Evolutionary conservation across 2,888 invertebrate genomes (phyloP).

Genomic region (Coecobrya sp.): DNA sequence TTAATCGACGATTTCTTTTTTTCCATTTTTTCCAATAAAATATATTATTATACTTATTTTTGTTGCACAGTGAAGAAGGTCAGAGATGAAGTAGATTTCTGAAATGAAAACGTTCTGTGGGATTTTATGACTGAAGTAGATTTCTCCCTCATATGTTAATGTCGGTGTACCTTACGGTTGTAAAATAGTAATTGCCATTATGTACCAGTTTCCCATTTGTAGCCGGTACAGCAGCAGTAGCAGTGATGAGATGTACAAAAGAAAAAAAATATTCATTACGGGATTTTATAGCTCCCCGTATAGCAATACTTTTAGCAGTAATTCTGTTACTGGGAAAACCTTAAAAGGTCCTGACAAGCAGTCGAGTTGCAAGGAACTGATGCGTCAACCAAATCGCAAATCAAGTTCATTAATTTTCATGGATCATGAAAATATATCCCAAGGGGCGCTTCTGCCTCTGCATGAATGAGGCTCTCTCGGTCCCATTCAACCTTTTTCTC

Average conservation of each 20-base stretch:
- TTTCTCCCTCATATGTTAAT: constrained; percentile 21
- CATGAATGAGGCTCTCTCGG: constrained; percentile 43
- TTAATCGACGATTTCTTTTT: constrained; percentile 27
- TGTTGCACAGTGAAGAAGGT: constrained; percentile 16
- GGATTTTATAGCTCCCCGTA: constrained; percentile 76
- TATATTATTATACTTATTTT: constrained; percentile 22
- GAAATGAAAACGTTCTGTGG: constrained; percentile 20
- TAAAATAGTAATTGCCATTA: constrained; percentile 54
- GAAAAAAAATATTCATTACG: constrained; percentile 69
- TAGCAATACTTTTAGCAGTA: constrained; percentile 61
- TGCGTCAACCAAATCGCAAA: constrained; percentile 81
- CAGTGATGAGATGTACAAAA: not conserved
- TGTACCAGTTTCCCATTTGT: constrained; percentile 31
- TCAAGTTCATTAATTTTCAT: constrained; percentile 83
- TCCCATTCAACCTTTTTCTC: constrained; percentile 51
- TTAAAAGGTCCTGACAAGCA: constrained; percentile 76
- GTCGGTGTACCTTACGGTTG: constrained; percentile 46
- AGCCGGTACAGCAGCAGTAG: not conserved
- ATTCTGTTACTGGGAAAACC: constrained; percentile 62
- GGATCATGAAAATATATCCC: constrained; percentile 82
- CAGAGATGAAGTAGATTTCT: not conserved
- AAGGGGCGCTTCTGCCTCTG: constrained; percentile 57
- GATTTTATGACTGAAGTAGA: constrained; percentile 31
- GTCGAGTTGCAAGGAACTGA: constrained; percentile 65
- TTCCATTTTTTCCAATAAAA: constrained; percentile 28